Percentiles rank a stretch among this genome's conserved stretches.
Conservation (phyloP, 2,797 vertebrate genomes). For the Hippopotamyrus pictus region DNA sequence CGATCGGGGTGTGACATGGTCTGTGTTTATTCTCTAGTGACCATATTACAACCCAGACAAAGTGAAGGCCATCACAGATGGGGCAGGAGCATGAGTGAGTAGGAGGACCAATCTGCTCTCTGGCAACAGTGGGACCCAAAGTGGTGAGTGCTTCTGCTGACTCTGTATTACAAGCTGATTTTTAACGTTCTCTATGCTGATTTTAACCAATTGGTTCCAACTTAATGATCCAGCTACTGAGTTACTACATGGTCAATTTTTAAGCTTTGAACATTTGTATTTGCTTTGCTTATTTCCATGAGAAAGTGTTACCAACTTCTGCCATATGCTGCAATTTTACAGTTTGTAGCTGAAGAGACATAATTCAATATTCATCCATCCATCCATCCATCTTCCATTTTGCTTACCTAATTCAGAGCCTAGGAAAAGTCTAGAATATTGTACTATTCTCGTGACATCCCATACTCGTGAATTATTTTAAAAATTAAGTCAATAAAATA, state of each 20-base stretch:
- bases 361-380: neutral
- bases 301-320: neutral
- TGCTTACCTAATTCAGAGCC: neutral
- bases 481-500: neutral
- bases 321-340: neutral
- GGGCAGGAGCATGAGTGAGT: neutral
- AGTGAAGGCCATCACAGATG: neutral
- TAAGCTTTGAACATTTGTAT: neutral
- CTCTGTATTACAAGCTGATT: neutral
- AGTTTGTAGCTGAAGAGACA: neutral
- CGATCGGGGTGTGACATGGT: neutral
- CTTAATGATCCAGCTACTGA: neutral
- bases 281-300: neutral
- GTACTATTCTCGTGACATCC: neutral
- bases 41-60: neutral
- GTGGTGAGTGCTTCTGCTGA: neutral
- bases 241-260: neutral
- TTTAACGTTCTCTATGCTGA: neutral
- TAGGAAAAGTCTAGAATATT: neutral
- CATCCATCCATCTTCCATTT: neutral
- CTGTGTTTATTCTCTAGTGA: neutral
- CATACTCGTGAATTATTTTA: neutral
- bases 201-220: neutral
- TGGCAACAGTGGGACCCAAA: neutral
- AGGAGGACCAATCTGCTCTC: neutral